Conservation (phyloP, 2,797 vertebrate species). For the Macropodus opercularis region DNA sequence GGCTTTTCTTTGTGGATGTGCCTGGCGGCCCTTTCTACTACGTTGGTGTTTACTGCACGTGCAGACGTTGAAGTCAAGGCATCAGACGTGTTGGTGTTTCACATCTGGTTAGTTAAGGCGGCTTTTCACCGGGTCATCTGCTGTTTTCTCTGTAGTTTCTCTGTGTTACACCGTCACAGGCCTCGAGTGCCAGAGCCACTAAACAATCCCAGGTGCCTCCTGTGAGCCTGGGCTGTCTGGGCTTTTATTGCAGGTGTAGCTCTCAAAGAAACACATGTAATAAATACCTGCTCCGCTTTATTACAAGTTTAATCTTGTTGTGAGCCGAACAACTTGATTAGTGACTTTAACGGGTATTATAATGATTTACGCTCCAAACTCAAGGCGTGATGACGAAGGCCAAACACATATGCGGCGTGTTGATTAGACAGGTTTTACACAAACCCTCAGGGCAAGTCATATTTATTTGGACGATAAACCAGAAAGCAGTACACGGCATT, state of each 20-base stretch:
- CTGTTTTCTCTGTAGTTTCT: constrained; percentile 13
- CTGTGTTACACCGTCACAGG: constrained; percentile 23
- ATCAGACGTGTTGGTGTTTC: constrained; percentile 5
- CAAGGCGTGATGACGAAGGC: not conserved
- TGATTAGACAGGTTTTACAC: constrained; percentile 3
- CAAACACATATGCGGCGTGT: not conserved
- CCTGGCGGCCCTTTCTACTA: constrained; percentile 26
- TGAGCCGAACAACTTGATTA: too few species aligned
- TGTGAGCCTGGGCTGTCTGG: not conserved
- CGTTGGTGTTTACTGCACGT: constrained; percentile 31
- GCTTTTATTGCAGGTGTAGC: constrained; percentile 22
- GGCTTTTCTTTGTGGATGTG: not conserved
- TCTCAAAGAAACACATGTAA: not conserved
- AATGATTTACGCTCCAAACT: not conserved
- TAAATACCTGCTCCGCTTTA: not conserved
- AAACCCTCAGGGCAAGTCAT: not conserved
- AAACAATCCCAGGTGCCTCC: constrained; percentile 42
- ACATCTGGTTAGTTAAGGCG: constrained; percentile 46
- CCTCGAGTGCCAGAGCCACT: constrained; percentile 14
- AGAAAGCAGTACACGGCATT: not conserved
- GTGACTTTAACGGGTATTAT: not conserved
- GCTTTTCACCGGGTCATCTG: constrained; percentile 31
- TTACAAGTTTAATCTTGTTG: not conserved
- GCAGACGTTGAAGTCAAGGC: constrained; percentile 32
- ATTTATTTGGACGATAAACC: not conserved